Conservation (phyloP, 2,888 invertebrate species). For the Drosophila anceps region DNA sequence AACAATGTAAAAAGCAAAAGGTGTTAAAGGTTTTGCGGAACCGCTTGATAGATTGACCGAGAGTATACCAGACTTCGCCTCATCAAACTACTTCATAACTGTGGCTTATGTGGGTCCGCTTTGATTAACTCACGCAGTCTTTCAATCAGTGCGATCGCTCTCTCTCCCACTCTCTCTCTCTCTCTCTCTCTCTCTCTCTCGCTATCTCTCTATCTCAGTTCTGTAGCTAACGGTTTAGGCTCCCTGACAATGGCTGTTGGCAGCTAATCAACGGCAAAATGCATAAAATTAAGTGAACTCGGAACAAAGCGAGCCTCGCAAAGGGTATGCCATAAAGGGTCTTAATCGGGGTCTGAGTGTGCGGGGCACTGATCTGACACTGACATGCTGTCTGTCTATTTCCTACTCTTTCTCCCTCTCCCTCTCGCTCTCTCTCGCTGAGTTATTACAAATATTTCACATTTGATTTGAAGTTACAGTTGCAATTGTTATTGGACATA, state of each 20-base stretch:
- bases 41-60: constrained; percentile 66
- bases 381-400: constrained; percentile 31
- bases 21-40: constrained; percentile 53
- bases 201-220: constrained; percentile 3
- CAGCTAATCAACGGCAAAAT: constrained; percentile 79
- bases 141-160: neutral
- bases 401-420: neutral
- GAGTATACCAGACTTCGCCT: constrained; percentile 14
- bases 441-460: constrained; percentile 74
- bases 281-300: constrained; percentile 78
- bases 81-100: constrained; percentile 52
- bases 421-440: constrained; percentile 1
- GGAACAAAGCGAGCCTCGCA: constrained; percentile 12
- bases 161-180: neutral
- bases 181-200: neutral
- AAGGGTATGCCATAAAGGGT: constrained; percentile 23
- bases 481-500: constrained; percentile 47
- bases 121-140: constrained; percentile 62
- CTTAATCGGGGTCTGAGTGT: constrained; percentile 23
- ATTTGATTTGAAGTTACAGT: constrained; percentile 55
- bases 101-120: constrained; percentile 62
- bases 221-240: constrained; percentile 61
- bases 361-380: constrained; percentile 28
- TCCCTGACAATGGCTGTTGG: constrained; percentile 59
- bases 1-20: constrained; percentile 25